Base-by-base conservation (phyloP, 35 echinoderm and acorn worm species). In the Chiridota heheva region DNA sequence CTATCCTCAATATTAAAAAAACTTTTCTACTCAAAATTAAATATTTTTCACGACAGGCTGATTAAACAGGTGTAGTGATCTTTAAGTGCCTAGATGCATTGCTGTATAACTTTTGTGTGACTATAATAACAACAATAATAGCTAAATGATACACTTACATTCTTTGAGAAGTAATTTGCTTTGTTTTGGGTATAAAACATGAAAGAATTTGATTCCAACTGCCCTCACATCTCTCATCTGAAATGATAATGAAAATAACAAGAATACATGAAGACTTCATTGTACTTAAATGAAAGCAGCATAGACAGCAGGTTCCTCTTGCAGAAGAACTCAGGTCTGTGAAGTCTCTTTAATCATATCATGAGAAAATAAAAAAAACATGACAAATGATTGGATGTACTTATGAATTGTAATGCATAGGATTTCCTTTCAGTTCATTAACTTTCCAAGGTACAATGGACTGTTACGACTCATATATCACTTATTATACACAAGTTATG, bases 191-290 rank as follows among this genome's bases (percentile, higher is more conserved):
- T 91, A 98, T 12, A 98, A 42, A 20, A 87, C 89, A 84, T 98
- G 95, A 31, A 83, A 88, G 44, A 98, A 91, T 49, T 98, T 97
- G 20, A 81, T 65, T 24, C 85, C 89, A 67, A 98, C 85, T 34
- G 95, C 95, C 70, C 67, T 65, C 2, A 88, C 68, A 78, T 98
- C 95, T 80, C 95, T 88, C 88, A 88, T 91, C 95, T 98, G 77
- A n/a, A 49, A 88, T 25, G 29, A 58, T 46, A 65, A 6, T 72
- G 25, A 74, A 74, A 83, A 27, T 0, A 86, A 76, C 39, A 4
- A 18, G 33, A 4, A 69, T 35, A 7, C 7, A 24, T 35, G 66
- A 8, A 5, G 5, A 39, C 3, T 20, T 69, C 4, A 15, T 7
- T 7, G 41, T 7, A 37, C 31, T 69, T 7, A 15, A 17, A 35